Conservation (phyloP, 2,113 vertebrate genomes). For the Taxidea taxus region DNA sequence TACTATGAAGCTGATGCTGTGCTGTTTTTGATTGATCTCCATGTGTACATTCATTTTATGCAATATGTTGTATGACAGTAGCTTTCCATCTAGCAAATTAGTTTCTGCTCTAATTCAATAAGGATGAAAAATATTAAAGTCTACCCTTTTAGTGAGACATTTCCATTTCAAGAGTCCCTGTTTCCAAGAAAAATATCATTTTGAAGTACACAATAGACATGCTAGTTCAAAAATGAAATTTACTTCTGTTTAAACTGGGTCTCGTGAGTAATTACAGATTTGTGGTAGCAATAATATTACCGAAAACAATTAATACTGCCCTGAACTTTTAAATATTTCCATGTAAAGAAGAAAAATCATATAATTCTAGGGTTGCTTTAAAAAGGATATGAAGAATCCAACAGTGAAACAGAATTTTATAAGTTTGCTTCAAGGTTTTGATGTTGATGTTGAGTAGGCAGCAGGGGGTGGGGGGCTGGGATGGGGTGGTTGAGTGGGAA, state of each 20-base stretch:
- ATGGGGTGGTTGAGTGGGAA: neutral
- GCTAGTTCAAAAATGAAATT: constrained; percentile 32
- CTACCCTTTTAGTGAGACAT: neutral
- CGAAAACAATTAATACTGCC: neutral
- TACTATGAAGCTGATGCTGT: neutral
- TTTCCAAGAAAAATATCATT: constrained; percentile 43
- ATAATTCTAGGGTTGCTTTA: neutral
- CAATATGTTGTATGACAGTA: constrained; percentile 45
- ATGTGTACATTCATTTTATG: constrained; percentile 38
- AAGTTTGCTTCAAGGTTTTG: neutral
- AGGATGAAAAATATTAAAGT: constrained; percentile 49
- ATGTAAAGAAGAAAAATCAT: neutral
- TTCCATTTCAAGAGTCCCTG: neutral
- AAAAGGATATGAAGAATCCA: neutral
- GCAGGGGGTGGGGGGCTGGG: neutral
- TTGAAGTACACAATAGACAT: neutral
- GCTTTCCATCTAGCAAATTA: constrained; percentile 57
- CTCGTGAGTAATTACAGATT: neutral
- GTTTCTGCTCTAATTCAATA: constrained; percentile 49
- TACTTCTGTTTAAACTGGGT: neutral
- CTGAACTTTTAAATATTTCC: constrained; percentile 12
- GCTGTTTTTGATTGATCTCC: constrained; percentile 48
- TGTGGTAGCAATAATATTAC: neutral
- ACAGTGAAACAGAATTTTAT: constrained; percentile 13
- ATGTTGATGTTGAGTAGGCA: neutral